Base-by-base conservation (phyloP, 1,140 invertebrate species). In the Microvelia longipes region DNA sequence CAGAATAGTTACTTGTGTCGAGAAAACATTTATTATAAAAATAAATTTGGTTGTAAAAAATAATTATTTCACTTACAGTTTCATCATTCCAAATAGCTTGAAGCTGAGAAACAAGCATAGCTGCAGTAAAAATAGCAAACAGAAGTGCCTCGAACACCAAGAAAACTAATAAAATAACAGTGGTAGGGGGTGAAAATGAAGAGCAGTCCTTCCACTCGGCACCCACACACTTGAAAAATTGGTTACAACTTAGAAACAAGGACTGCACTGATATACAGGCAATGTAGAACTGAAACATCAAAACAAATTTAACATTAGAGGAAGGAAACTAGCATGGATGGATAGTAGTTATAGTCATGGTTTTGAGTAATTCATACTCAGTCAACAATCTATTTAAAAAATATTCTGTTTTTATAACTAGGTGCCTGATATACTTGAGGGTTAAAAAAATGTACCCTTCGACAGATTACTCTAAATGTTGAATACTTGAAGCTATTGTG, bases 51-150 rank as follows among this genome's bases (percentile, higher is more conserved):
- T n/a, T n/a, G n/a, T n/a, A n/a, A n/a, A n/a, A n/a, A n/a, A n/a
- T n/a, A n/a, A n/a, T n/a, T n/a, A n/a, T n/a, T n/a, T n/a, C n/a
- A 81, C 83, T 79, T 82, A 95, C 94, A 73, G 97, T 99, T 84
- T 99, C 94, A 83, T 99, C 98, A 77, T 94, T 93, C 86, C 95
- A 98, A 77, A 99, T 99, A 14, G 96, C 94, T 78, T 95, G 93
- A n/a, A 99, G 80, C 66, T 77, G 76, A 0, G 95, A 95, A 30
- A 90, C 91, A 75, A 98, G 87, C 98, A 99, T 99, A 11, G 99
- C 94, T 29, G 89, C 89, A 2, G 97, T 99, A 81, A 99, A 99
- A 74, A 99, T 96, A 19, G 96, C 93, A 83, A 99, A 99, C 24
- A 99, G 83, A 27, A 99, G 83, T 0, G 93, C 92, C 81, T 99